Conservation (phyloP, 53 echinoderm and acorn worm genomes). For the Luidia sarsii region DNA sequence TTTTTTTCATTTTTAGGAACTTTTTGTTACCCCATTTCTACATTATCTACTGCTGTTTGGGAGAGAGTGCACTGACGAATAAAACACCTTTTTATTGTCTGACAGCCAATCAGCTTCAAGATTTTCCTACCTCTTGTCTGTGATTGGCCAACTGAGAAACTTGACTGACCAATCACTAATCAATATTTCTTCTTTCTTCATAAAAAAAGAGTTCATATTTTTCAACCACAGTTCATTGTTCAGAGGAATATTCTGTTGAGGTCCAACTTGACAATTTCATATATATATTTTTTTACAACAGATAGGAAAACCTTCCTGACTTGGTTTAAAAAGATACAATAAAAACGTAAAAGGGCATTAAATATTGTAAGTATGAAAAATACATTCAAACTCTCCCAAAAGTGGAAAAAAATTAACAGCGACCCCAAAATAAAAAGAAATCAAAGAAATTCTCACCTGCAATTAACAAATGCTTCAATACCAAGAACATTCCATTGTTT, state of each 20-base stretch:
- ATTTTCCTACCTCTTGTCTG: constrained; percentile 40
- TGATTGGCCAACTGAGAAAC: background rate
- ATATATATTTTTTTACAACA: constrained; percentile 24
- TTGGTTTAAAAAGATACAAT: constrained; percentile 41
- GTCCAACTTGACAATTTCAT: background rate
- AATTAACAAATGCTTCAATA: constrained; percentile 44
- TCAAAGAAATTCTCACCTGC: constrained; percentile 29
- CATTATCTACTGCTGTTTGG: constrained; percentile 42
- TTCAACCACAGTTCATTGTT: background rate
- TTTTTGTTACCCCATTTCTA: constrained; percentile 50
- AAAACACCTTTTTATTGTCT: constrained; percentile 32
- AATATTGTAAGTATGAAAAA: constrained; percentile 54
- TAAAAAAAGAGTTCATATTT: background rate
- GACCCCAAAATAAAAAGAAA: constrained; percentile 31
- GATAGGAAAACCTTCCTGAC: constrained; percentile 32
- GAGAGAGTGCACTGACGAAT: constrained; percentile 48
- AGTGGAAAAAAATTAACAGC: constrained; percentile 46
- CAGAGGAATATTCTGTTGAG: background rate
- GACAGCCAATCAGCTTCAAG: constrained; percentile 46
- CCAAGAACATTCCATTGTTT: constrained; percentile 45
- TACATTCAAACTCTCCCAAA: constrained; percentile 53
- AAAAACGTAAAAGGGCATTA: constrained; percentile 28
- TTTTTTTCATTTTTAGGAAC: constrained; percentile 17
- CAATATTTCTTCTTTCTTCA: too few species aligned
- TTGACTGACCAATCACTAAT: constrained; percentile 9